phyloP scores from a whole-genome alignment of 2,888 invertebrate species.

The Heterodera filipjevi region DNA sequence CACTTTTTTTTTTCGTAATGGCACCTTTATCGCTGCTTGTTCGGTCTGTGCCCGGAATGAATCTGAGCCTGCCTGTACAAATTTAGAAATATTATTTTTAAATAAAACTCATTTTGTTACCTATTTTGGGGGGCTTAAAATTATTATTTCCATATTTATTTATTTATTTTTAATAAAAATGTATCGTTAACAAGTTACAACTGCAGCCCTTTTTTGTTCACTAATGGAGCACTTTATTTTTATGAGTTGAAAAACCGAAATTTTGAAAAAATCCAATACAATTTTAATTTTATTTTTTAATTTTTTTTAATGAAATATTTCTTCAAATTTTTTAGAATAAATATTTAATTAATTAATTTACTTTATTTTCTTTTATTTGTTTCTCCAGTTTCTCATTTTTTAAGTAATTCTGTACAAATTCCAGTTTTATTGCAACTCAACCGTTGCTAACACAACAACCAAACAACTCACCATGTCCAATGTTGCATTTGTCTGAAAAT shows the following conservation, averaged over 20 bases:
- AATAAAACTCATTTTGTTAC: too few relatives aligned
- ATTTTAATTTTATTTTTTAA: too few relatives aligned
- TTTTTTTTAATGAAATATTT: neutral
- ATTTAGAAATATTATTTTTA: too few relatives aligned
- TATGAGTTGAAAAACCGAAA: too few relatives aligned
- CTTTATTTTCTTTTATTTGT: neutral
- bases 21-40: constrained; percentile 31
- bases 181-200: too few relatives aligned
- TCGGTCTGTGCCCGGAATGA: constrained; percentile 38
- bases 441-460: neutral
- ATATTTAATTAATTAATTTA: neutral
- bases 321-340: too few relatives aligned
- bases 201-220: too few relatives aligned
- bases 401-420: neutral
- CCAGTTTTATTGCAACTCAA: neutral
- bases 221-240: too few relatives aligned
- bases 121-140: too few relatives aligned
- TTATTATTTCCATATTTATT: too few relatives aligned
- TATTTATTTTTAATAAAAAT: too few relatives aligned
- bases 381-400: constrained; percentile 9
- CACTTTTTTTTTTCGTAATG: neutral
- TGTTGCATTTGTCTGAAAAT: constrained; percentile 56
- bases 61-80: constrained; percentile 20
- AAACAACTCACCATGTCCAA: constrained; percentile 56
- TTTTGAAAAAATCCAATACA: too few relatives aligned